These are phyloP conservation scores for Reticulitermes lucifugus DNA, from an alignment of 2,888 invertebrate genomes.

Conservation along the genomic window DNA sequence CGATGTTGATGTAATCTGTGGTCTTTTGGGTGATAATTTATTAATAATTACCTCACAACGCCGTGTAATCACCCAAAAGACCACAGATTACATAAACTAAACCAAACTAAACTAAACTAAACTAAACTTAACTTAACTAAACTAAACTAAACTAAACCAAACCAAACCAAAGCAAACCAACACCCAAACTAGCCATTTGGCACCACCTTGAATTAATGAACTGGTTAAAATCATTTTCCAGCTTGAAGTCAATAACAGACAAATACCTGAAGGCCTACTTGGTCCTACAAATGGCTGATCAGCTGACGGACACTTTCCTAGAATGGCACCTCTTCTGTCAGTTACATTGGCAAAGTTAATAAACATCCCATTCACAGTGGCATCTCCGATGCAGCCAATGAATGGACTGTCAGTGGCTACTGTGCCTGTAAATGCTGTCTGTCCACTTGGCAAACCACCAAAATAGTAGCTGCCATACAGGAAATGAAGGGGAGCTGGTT, in stretches of 20 bases:
- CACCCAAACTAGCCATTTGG: no score
- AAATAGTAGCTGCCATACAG: slow-evolving; percentile 81
- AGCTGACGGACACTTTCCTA: slow-evolving; percentile 69
- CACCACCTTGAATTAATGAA: no score
- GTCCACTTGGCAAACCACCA: slow-evolving; percentile 82
- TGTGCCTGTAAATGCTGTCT: slow-evolving; percentile 67
- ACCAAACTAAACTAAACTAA: no score
- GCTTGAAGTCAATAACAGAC: neutral
- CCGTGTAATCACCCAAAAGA: no score
- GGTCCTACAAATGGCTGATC: slow-evolving; percentile 39
- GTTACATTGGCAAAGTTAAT: slow-evolving; percentile 81
- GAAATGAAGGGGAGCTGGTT: slow-evolving; percentile 72
- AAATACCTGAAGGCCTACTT: slow-evolving; percentile 31
- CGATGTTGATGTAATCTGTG: no score
- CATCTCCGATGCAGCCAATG: slow-evolving; percentile 93
- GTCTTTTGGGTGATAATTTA: no score
- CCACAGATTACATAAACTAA: no score
- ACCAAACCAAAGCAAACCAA: no score
- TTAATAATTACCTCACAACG: no score
- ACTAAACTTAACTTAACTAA: no score
- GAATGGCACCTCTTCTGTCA: slow-evolving; percentile 69
- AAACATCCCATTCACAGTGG: slow-evolving; percentile 85
- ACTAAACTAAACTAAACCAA: no score
- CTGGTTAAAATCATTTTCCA: no score
- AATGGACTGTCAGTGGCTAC: slow-evolving; percentile 74